phyloP scores from a whole-genome alignment of 2,797 vertebrate genomes.

The Siniperca undulata region DNA sequence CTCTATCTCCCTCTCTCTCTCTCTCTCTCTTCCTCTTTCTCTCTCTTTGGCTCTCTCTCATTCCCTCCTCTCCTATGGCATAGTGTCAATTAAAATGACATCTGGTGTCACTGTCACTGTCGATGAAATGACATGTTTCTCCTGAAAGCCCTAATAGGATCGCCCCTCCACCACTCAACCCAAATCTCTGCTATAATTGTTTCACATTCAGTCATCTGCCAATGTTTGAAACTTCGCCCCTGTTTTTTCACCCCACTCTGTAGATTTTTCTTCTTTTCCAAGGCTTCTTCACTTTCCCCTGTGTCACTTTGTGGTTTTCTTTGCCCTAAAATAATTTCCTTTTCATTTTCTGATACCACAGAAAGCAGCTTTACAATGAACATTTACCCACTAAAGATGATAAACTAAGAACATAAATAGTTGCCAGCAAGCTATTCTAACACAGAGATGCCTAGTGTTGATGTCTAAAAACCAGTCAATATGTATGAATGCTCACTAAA shows the following conservation, averaged over 20 bases:
- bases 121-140: slow-evolving; percentile 74
- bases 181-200: slow-evolving; percentile 77
- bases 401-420: neutral
- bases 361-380: neutral
- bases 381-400: neutral
- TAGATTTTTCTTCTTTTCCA: slow-evolving; percentile 25
- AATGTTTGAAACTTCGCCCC: slow-evolving; percentile 60
- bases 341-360: neutral
- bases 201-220: slow-evolving; percentile 65
- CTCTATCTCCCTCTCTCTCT: neutral
- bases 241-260: slow-evolving; percentile 26
- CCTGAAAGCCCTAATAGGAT: slow-evolving; percentile 77
- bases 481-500: neutral
- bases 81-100: slow-evolving; percentile 86
- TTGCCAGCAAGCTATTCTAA: neutral
- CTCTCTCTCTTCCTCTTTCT: neutral
- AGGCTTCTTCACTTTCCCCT: neutral
- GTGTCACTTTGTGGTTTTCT: neutral
- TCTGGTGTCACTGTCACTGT: slow-evolving; percentile 83
- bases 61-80: slow-evolving; percentile 69
- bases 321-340: neutral
- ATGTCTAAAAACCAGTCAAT: neutral
- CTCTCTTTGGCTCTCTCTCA: slow-evolving; percentile 27
- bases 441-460: neutral
- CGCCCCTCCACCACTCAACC: slow-evolving; percentile 64